phyloP scores from a whole-genome alignment of 2,888 invertebrate genomes.

The Drosophila bunnanda region DNA sequence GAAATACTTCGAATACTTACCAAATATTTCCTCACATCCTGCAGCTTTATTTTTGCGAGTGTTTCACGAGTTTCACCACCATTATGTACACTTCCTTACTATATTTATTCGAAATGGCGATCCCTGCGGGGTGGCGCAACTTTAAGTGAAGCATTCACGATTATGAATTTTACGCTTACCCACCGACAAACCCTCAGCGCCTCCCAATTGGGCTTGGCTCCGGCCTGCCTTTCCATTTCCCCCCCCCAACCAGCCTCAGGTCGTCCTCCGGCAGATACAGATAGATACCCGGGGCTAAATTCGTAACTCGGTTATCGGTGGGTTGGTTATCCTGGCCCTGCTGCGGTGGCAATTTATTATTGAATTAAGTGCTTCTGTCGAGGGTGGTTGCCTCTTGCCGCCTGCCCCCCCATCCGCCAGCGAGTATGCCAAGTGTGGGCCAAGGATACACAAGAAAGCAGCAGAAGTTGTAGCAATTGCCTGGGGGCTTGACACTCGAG shows the following conservation, averaged over 20 bases:
- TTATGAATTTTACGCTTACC: constrained; percentile 84
- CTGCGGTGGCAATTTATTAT: constrained; percentile 77
- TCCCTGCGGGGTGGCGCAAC: constrained; percentile 65
- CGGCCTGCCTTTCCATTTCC: constrained; percentile 3
- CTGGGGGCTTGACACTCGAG: constrained; percentile 61
- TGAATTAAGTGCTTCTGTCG: constrained; percentile 74
- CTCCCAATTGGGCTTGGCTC: constrained; percentile 61
- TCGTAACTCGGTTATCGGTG: constrained; percentile 66
- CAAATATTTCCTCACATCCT: not conserved
- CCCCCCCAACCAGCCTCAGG: constrained; percentile 8
- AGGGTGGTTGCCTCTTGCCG: constrained; percentile 52
- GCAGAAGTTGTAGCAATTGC: constrained; percentile 47
- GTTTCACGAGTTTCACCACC: constrained; percentile 8
- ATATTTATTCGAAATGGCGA: constrained; percentile 27
- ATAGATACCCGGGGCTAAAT: constrained; percentile 34
- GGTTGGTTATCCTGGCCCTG: constrained; percentile 57
- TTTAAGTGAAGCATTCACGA: constrained; percentile 77
- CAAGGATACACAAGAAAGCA: constrained; percentile 36
- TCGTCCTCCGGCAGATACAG: constrained; percentile 15
- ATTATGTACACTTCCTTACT: constrained; percentile 32
- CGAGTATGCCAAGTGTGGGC: constrained; percentile 74
- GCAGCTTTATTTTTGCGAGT: not conserved
- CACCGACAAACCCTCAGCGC: constrained; percentile 79
- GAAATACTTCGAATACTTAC: too few species aligned
- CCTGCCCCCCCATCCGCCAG: not conserved